phyloP scores from a whole-genome alignment of 2,888 invertebrate species.

The Polietes domitor region DNA sequence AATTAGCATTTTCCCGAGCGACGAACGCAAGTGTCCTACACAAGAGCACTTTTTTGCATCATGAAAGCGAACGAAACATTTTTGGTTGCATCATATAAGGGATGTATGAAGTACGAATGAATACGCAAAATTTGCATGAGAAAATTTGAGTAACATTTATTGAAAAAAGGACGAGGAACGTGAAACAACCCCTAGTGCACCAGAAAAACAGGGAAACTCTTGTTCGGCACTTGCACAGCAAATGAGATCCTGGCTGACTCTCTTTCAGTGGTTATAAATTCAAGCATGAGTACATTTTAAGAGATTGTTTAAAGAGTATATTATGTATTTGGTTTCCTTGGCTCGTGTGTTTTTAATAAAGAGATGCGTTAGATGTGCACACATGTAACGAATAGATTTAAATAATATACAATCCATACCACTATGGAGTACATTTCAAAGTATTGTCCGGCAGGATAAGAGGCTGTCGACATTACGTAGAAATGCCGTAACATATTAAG shows the following conservation, averaged over 20 bases:
- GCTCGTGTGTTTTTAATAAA: too few relatives aligned
- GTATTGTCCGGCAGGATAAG: too few relatives aligned
- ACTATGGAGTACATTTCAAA: too few relatives aligned
- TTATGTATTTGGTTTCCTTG: too few relatives aligned
- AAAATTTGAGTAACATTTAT: conserved; percentile 36
- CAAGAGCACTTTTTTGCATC: conserved; percentile 48
- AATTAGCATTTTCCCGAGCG: conserved; percentile 76
- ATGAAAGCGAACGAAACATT: background rate
- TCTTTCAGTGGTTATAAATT: conserved; percentile 8
- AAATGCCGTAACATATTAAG: too few relatives aligned
- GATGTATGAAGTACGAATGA: conserved; percentile 40
- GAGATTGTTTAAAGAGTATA: too few relatives aligned
- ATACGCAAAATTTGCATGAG: conserved; percentile 43
- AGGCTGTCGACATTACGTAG: too few relatives aligned
- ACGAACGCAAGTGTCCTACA: conserved; percentile 56
- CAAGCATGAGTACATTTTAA: conserved; percentile 32
- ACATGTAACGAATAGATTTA: too few relatives aligned
- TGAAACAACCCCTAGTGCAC: conserved; percentile 51
- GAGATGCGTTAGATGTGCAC: too few relatives aligned
- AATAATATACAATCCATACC: too few relatives aligned
- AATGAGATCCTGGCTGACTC: conserved; percentile 2
- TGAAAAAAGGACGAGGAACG: conserved; percentile 28
- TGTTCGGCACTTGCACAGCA: background rate
- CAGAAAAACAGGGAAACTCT: background rate
- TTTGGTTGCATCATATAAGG: conserved; percentile 44